A percentile compares a stretch with the other conserved stretches of the same genome.
These are phyloP conservation scores for Siniperca knerii DNA, from an alignment of 2,113 vertebrate genomes.

Conservation along the genomic window DNA sequence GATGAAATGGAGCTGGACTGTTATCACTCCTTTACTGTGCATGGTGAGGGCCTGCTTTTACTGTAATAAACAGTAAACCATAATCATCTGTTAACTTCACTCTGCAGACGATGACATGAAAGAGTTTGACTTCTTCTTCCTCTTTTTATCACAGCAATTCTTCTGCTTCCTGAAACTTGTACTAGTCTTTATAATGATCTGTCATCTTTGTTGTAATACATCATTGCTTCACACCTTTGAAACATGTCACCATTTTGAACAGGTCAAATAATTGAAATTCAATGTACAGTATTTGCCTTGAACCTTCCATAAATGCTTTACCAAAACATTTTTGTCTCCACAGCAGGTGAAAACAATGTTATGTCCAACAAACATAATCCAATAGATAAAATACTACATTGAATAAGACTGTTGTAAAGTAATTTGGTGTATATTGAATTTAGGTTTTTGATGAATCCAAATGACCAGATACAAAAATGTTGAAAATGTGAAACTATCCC, in stretches of 20 bases:
- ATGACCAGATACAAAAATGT: not conserved
- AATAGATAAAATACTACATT: not conserved
- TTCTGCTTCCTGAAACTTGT: constrained; percentile 17
- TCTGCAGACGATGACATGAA: not conserved
- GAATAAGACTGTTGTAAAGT: no score
- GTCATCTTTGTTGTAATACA: not conserved
- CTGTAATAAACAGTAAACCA: not conserved
- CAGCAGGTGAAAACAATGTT: not conserved
- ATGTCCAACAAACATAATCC: not conserved
- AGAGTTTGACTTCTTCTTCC: not conserved
- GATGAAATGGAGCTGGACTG: constrained; percentile 99
- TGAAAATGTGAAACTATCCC: not conserved
- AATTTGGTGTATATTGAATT: no score
- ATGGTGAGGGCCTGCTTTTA: constrained; percentile 82
- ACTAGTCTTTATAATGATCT: not conserved
- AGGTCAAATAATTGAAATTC: not conserved
- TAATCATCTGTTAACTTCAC: not conserved
- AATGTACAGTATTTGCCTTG: not conserved
- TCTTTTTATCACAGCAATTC: not conserved
- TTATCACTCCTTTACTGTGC: constrained; percentile 94
- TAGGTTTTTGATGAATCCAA: no score
- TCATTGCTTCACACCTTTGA: not conserved
- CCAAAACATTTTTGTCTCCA: not conserved
- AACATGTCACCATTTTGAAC: not conserved
- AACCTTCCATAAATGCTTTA: not conserved